phyloP scores from a whole-genome alignment of 2,888 invertebrate genomes.

The Pilophorus perplexus region DNA sequence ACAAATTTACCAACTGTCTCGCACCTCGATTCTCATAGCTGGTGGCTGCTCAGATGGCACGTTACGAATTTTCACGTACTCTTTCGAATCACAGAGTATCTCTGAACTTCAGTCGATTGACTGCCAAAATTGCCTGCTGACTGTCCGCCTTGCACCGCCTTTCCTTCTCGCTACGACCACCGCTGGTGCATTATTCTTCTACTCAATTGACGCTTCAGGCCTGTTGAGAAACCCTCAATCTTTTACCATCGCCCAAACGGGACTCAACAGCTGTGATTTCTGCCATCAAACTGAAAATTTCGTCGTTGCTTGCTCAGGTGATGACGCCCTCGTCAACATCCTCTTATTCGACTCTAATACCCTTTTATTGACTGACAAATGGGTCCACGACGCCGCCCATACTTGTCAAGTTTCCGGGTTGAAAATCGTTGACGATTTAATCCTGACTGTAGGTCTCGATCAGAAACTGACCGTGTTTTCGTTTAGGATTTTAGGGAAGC shows the following conservation, averaged over 20 bases:
- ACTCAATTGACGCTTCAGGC: background rate
- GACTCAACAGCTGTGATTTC: slow-evolving; percentile 30
- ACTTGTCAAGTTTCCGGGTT: slow-evolving; percentile 16
- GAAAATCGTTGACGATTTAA: background rate
- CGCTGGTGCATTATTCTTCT: background rate
- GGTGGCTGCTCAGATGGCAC: slow-evolving; percentile 43
- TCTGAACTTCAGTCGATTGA: background rate
- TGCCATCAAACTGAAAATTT: background rate
- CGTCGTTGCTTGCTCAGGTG: slow-evolving; percentile 3
- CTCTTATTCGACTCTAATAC: background rate
- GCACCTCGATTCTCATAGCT: slow-evolving; percentile 8
- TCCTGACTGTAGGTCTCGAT: slow-evolving; percentile 25
- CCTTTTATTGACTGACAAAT: background rate
- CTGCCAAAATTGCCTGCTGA: background rate
- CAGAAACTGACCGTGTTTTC: slow-evolving; percentile 10
- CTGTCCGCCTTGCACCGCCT: background rate
- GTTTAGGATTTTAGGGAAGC: background rate
- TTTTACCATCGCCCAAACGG: background rate
- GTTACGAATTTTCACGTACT: slow-evolving; percentile 28
- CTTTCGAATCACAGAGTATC: background rate
- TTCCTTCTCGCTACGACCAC: slow-evolving; percentile 3
- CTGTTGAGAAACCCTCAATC: too few species aligned
- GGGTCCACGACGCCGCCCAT: slow-evolving; percentile 6
- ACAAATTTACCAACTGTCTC: slow-evolving; percentile 18
- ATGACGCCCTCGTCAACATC: background rate